These are phyloP conservation scores for Pogonocichla stellata DNA, from an alignment of 2,113 vertebrate species.

Conservation along the genomic window DNA sequence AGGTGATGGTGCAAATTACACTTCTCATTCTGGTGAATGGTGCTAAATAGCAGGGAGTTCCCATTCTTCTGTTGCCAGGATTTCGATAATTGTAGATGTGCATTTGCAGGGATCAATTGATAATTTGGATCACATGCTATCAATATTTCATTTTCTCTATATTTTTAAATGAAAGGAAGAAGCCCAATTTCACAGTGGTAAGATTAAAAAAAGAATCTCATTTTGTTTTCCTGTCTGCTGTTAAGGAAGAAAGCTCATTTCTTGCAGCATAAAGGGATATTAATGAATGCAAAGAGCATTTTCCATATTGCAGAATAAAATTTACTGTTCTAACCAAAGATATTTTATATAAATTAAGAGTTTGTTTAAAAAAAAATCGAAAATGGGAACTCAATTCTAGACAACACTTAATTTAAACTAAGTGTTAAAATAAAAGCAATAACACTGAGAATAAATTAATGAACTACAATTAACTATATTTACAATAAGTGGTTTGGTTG, in stretches of 20 bases:
- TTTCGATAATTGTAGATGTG: slow-evolving; percentile 58
- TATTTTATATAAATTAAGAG: slow-evolving; percentile 76
- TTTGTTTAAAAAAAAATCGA: slow-evolving; percentile 70
- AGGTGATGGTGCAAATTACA: slow-evolving; percentile 52
- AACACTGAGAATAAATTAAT: slow-evolving; percentile 79
- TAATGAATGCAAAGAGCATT: slow-evolving; percentile 71
- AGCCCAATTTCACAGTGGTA: slow-evolving; percentile 51
- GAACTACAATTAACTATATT: slow-evolving; percentile 81
- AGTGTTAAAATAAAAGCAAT: slow-evolving; percentile 79
- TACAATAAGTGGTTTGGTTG: slow-evolving; percentile 75
- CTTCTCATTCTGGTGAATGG: slow-evolving; percentile 31
- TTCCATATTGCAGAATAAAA: slow-evolving; percentile 64
- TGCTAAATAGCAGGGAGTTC: slow-evolving; percentile 39
- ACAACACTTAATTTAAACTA: slow-evolving; percentile 77
- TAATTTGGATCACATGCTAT: slow-evolving; percentile 54
- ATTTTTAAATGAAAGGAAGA: slow-evolving; percentile 61
- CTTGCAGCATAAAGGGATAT: slow-evolving; percentile 55
- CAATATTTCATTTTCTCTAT: slow-evolving; percentile 65
- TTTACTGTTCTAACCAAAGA: slow-evolving; percentile 63
- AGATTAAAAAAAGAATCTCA: slow-evolving; percentile 48
- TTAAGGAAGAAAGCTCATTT: background rate
- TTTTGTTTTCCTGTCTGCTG: slow-evolving; percentile 40
- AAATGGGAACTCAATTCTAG: slow-evolving; percentile 69
- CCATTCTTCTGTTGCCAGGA: slow-evolving; percentile 37
- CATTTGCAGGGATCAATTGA: slow-evolving; percentile 64